Evolutionary conservation across 2,797 vertebrate genomes (phyloP).

Genomic region (Hyperoplus immaculatus): DNA sequence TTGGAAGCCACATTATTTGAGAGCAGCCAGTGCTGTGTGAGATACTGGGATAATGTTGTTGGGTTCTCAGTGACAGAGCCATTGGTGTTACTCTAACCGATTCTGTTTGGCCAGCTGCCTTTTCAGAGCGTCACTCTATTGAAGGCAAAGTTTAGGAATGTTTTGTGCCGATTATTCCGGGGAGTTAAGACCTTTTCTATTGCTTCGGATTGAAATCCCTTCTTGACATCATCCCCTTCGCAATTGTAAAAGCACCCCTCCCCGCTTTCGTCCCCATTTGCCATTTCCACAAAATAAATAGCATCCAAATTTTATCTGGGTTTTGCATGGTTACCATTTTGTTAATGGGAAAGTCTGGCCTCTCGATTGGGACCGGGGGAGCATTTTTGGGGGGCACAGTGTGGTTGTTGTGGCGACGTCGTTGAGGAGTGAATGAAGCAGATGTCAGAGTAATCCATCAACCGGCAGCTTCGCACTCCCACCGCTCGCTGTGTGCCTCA

Average conservation of each 20-base stretch:
- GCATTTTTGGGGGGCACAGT: slow-evolving; percentile 90
- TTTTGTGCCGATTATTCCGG: slow-evolving; percentile 82
- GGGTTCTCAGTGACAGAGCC: slow-evolving; percentile 63
- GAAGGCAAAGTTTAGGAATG: slow-evolving; percentile 79
- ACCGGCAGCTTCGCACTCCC: slow-evolving; percentile 73
- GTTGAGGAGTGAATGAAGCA: slow-evolving; percentile 91
- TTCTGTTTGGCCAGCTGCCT: slow-evolving; percentile 84
- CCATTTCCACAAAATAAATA: slow-evolving; percentile 87
- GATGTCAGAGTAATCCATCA: slow-evolving; percentile 93
- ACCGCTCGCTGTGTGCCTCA: slow-evolving; percentile 55
- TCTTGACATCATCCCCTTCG: slow-evolving; percentile 87
- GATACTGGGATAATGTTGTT: slow-evolving; percentile 70
- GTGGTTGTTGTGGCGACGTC: slow-evolving; percentile 92
- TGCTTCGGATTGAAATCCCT: slow-evolving; percentile 88
- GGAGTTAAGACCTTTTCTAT: slow-evolving; percentile 84
- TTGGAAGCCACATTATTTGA: not conserved
- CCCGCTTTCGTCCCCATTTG: slow-evolving; percentile 49
- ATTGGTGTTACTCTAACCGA: slow-evolving; percentile 67
- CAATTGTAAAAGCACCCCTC: slow-evolving; percentile 72
- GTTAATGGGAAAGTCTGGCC: slow-evolving; percentile 85
- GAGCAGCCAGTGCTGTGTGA: slow-evolving; percentile 33
- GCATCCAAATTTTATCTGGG: slow-evolving; percentile 87
- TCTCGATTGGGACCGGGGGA: slow-evolving; percentile 85
- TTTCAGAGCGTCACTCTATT: slow-evolving; percentile 76
- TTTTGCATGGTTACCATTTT: slow-evolving; percentile 92